Evolutionary conservation across 2,888 invertebrate species (phyloP).

Genomic region (Macaria notata): DNA sequence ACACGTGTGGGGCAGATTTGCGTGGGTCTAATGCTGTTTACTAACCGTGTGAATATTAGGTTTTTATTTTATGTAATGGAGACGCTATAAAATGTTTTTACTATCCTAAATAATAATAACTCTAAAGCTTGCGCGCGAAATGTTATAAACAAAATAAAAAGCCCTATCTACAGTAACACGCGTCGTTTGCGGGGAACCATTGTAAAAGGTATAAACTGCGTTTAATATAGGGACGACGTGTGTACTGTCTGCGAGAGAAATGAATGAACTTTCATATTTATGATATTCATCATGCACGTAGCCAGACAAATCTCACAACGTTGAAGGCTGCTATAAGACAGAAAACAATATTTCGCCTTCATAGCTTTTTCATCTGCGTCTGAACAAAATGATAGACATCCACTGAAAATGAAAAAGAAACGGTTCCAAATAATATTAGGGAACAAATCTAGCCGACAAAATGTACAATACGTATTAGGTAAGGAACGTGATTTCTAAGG

Average conservation of each 20-base stretch:
- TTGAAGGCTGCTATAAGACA: slow-evolving; percentile 24
- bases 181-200: not conserved
- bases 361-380: slow-evolving; percentile 31
- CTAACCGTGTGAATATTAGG: too few species aligned
- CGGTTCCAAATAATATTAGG: slow-evolving; percentile 13
- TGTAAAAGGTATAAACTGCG: slow-evolving; percentile 5
- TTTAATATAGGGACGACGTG: slow-evolving; percentile 8
- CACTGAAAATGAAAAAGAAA: slow-evolving; percentile 24
- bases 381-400: slow-evolving; percentile 28
- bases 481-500: slow-evolving; percentile 9
- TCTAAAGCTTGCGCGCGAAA: too few species aligned
- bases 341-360: slow-evolving; percentile 27
- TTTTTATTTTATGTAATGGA: too few species aligned
- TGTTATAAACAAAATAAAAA: not conserved
- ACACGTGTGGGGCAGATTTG: too few species aligned
- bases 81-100: too few species aligned
- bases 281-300: slow-evolving; percentile 12
- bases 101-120: too few species aligned
- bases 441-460: slow-evolving; percentile 10
- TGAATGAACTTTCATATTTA: slow-evolving; percentile 19
- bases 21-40: too few species aligned
- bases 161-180: not conserved
- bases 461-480: slow-evolving; percentile 7
- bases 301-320: slow-evolving; percentile 25
- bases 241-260: slow-evolving; percentile 6